Conservation (phyloP, 2,888 invertebrate genomes). For the Nomada goodeniana region DNA sequence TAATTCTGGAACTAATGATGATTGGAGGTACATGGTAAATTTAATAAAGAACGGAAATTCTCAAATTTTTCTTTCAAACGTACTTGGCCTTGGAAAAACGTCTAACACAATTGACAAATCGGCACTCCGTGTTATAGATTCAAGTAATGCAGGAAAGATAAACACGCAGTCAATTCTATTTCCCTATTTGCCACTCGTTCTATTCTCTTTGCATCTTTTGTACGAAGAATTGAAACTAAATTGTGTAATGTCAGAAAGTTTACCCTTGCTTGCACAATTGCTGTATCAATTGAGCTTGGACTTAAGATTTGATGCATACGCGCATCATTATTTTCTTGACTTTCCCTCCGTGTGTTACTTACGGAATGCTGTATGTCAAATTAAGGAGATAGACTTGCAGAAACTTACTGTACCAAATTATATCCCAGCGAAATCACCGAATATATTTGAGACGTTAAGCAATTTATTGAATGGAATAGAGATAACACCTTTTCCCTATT, state of each 20-base stretch:
- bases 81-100: constrained; percentile 83
- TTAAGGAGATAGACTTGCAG: constrained; percentile 86
- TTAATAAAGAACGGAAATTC: constrained; percentile 86
- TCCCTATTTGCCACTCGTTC: constrained; percentile 89
- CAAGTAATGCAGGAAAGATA: constrained; percentile 83
- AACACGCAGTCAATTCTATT: constrained; percentile 90
- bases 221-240: constrained; percentile 97
- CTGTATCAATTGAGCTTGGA: constrained; percentile 92
- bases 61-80: constrained; percentile 83
- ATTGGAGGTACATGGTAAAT: constrained; percentile 91
- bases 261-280: constrained; percentile 89
- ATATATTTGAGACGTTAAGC: constrained; percentile 90
- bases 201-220: constrained; percentile 93
- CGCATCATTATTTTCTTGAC: constrained; percentile 94
- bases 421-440: constrained; percentile 88
- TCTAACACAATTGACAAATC: constrained; percentile 52
- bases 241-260: constrained; percentile 88
- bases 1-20: constrained; percentile 91
- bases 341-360: constrained; percentile 88
- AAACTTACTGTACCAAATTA: constrained; percentile 87
- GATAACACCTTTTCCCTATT: constrained; percentile 88
- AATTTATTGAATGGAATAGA: constrained; percentile 86
- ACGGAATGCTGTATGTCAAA: constrained; percentile 84
- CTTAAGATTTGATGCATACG: constrained; percentile 89
- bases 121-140: constrained; percentile 7